These are phyloP conservation scores for Hassar affinis DNA, from an alignment of 2,113 vertebrate species.

Conservation along the genomic window DNA sequence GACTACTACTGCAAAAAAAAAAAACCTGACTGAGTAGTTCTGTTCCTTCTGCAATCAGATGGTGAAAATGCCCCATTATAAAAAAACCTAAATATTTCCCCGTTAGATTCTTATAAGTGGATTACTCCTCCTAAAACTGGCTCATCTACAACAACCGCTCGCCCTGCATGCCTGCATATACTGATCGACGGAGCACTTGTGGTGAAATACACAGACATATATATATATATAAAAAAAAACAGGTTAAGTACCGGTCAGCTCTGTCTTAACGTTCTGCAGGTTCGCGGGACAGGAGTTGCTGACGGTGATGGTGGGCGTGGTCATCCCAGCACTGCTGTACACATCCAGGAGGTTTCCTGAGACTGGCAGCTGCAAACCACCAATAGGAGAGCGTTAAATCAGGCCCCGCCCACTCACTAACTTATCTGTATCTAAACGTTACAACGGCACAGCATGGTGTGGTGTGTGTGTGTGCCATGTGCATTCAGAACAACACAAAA, in stretches of 20 bases:
- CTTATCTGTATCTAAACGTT: constrained; percentile 17
- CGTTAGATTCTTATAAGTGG: not conserved
- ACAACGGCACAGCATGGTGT: not conserved
- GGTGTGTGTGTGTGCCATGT: not conserved
- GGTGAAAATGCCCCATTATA: not conserved
- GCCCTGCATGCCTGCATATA: not conserved
- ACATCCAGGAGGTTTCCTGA: constrained; percentile 79
- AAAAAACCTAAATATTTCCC: not conserved
- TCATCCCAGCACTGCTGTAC: constrained; percentile 68
- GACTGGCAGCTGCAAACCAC: constrained; percentile 72
- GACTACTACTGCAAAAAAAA: too few species aligned
- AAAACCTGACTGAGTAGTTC: too few species aligned
- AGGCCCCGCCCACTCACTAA: constrained; percentile 4
- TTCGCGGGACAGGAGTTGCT: constrained; percentile 88
- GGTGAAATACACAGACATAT: too few species aligned
- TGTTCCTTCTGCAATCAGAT: too few species aligned
- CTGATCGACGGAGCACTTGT: not conserved
- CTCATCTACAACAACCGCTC: not conserved
- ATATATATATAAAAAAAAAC: not conserved
- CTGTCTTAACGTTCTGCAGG: constrained; percentile 78
- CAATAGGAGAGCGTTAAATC: constrained; percentile 17
- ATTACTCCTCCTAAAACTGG: not conserved
- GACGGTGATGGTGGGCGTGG: constrained; percentile 70
- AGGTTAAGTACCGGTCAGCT: constrained; percentile 70
- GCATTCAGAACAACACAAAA: not conserved